Base-by-base conservation (phyloP, 2,888 invertebrate species). In the Archips crataeganus region DNA sequence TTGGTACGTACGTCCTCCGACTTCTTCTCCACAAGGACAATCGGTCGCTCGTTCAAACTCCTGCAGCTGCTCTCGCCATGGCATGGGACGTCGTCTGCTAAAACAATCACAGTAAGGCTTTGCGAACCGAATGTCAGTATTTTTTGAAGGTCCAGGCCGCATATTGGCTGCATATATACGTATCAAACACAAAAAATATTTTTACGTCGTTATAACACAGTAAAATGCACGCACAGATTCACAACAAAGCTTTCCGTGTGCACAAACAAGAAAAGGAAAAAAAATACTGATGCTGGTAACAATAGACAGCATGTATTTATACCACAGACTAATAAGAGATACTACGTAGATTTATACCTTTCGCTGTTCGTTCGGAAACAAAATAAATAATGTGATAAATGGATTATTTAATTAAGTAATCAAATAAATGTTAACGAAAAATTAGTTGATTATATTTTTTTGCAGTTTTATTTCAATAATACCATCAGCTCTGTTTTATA, bases 11-110 rank as follows among this genome's bases (percentile, higher is more conserved):
- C 95, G 23, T 23, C 23, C 84, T 69, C 91, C 86, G 68, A 87
- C 82, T 47, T 95, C 93, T 84, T 95, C 95, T 4, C 95, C 95
- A 81, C 96, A 96, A n/a, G 85, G 81, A 81, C 96, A 96, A 2
- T 79, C 80, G 51, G 81, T 83, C 69, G 87, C 77, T 11, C 3
- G 45, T 10, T 45, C 45, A 11, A 39, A 39, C 39, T 45, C 11
- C 49, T 49, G 49, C n/a, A n/a, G n/a, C 72, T 86, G 81, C 54
- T 85, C 85, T 89, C 85, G 85, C 89, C 89, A 89, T 3, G 84
- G 75, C 57, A 86, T 78, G 32, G 91, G 88, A 15, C 79, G 77
- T 57, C 85, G 83, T 76, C 84, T 84, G 45, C 79, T 82, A 87
- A 88, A 90, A 79, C 94, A 93, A 70, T 85, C 80, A 77, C 94